A percentile compares a stretch with the other conserved stretches of the same genome.
Conservation (phyloP, 2,113 vertebrate genomes). For the Gavialis gangeticus region DNA sequence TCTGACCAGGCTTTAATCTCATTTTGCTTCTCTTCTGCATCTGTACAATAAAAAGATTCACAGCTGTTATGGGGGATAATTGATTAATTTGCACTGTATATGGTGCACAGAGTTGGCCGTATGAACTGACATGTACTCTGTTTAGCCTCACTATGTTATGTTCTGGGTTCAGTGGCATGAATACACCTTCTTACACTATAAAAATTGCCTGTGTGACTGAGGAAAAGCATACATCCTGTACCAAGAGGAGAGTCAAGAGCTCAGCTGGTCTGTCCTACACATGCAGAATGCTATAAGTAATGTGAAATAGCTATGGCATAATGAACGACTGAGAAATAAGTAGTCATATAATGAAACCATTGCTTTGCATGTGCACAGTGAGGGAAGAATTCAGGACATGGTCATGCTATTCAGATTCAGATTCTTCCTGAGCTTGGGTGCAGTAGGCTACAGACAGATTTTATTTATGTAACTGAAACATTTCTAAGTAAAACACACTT, state of each 20-base stretch:
- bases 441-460: no score
- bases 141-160: neutral
- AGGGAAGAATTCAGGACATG: neutral
- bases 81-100: neutral
- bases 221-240: neutral
- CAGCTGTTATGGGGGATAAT: neutral
- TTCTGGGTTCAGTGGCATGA: neutral
- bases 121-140: neutral
- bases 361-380: neutral
- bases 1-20: accelerated
- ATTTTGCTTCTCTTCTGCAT: neutral
- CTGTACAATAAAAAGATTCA: accelerated
- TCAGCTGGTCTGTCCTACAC: neutral
- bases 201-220: neutral
- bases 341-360: neutral
- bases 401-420: neutral
- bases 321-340: no score
- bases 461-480: no score
- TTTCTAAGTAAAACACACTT: no score
- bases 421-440: neutral
- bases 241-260: neutral
- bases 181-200: neutral
- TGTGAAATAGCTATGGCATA: no score
- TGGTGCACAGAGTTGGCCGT: neutral
- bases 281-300: neutral